phyloP scores from a whole-genome alignment of 1,140 invertebrate species.

The Polypedilum pembai region DNA sequence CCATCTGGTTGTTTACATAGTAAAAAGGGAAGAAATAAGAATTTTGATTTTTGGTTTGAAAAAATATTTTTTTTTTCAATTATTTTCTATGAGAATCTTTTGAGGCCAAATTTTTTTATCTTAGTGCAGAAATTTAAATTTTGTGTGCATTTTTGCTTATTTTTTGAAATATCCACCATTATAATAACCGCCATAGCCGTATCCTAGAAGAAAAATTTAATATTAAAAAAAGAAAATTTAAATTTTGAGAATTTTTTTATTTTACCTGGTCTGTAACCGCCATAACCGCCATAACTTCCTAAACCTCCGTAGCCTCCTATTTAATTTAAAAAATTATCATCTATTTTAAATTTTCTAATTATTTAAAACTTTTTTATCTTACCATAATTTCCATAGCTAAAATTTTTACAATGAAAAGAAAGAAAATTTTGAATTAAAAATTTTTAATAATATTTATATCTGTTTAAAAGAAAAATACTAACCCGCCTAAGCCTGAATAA shows the following conservation, averaged over 20 bases:
- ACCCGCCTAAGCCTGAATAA: no score
- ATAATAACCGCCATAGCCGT: constrained; percentile 20
- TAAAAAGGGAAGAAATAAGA: background rate
- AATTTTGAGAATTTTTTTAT: background rate
- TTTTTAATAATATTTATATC: background rate
- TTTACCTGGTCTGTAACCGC: constrained; percentile 20
- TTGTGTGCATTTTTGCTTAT: background rate
- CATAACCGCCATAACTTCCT: background rate
- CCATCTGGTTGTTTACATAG: background rate
- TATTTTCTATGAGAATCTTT: background rate
- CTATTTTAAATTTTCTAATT: background rate
- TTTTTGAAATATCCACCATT: constrained; percentile 21
- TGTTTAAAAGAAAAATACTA: no score
- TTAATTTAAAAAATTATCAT: background rate
- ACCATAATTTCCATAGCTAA: background rate
- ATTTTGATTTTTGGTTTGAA: background rate
- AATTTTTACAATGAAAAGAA: background rate
- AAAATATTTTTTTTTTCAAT: background rate
- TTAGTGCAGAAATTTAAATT: background rate
- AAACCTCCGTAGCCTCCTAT: background rate
- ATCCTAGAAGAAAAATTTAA: background rate
- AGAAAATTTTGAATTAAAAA: background rate
- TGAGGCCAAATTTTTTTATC: background rate
- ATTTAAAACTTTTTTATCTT: background rate
- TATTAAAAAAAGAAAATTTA: background rate